Base-by-base conservation (phyloP, 1,140 invertebrate species). In the Drusus annulatus region DNA sequence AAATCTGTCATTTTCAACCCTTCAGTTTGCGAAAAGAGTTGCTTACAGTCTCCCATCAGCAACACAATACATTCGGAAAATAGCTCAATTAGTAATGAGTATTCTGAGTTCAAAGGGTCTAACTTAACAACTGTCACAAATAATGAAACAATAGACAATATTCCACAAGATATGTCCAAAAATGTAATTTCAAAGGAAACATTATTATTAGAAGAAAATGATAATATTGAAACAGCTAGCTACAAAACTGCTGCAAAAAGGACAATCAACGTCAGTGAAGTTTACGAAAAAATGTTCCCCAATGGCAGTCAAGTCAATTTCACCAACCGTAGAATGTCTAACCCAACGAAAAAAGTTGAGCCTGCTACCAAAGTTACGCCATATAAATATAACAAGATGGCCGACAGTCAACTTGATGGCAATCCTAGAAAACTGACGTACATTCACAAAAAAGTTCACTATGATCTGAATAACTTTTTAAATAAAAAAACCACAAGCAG, bases 391-490 rank as follows among this genome's bases (percentile, higher is more conserved):
- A 19, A n/a, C 16, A 62, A 23, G 5, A 0, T 23, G 8, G 21
- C 60, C 21, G 21, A 25, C 10, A 25, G 4, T 23, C 21, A 63
- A 15, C 15, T 2, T 15, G 36, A 69, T 2, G 3, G 65, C 17
- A 69, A 36, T 50, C 65, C 65, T 3, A 69, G 36, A 19, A 45
- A 69, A 45, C 17, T 21, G 13, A 17, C 65, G 1, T 79, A 80
- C 45, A 65, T 80, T 16, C 79, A 80, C 31, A 80, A 80, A 65
- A 80, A 80, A 75, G 79, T 80, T 13, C 54, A 80, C 45, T 80
- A 80, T 21, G 71, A 80, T 60, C 15, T 63, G 3, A 80, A 63
- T 28, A 75, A 63, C 19, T 80, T 25, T 50, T 54, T 36, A 16
- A 10, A 15, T 65, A 28, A 25, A 50, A 15, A 69, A 23, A 36